phyloP scores from a whole-genome alignment of 2,888 invertebrate genomes.

The Pandemis heparana region DNA sequence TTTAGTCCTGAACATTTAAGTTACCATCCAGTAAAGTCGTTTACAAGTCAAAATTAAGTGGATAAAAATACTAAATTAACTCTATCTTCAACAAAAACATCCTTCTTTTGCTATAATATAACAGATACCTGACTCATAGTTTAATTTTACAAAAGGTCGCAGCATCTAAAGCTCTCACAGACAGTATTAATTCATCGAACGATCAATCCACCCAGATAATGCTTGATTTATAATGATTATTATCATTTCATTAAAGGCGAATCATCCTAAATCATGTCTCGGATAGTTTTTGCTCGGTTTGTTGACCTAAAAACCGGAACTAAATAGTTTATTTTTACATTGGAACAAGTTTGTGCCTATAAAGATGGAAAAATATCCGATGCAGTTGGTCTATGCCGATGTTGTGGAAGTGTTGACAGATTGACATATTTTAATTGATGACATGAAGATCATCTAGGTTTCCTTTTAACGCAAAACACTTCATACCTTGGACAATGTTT shows the following conservation, averaged over 20 bases:
- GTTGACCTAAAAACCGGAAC: slow-evolving; percentile 55
- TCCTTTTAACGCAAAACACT: not conserved
- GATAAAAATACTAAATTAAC: too few species aligned
- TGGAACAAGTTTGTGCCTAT: not conserved
- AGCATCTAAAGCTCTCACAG: slow-evolving; percentile 50
- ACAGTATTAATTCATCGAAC: slow-evolving; percentile 68
- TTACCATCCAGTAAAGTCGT: not conserved
- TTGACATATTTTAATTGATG: not conserved
- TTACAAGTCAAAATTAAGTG: not conserved
- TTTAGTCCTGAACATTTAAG: too few species aligned
- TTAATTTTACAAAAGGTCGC: slow-evolving; percentile 46
- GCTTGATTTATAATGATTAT: slow-evolving; percentile 79
- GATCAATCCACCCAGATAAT: slow-evolving; percentile 73
- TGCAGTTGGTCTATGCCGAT: not conserved
- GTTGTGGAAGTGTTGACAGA: not conserved
- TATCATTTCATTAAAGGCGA: slow-evolving; percentile 75
- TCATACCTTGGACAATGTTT: not conserved
- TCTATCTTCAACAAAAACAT: not conserved
- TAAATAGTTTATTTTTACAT: slow-evolving; percentile 20
- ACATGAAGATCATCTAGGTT: too few species aligned
- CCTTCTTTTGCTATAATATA: not conserved
- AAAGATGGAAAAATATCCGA: not conserved
- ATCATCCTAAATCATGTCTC: slow-evolving; percentile 69
- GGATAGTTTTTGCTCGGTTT: slow-evolving; percentile 54
- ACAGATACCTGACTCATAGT: slow-evolving; percentile 21